phyloP scores from a whole-genome alignment of 2,797 vertebrate genomes.

The Odontamblyopus rebecca region DNA sequence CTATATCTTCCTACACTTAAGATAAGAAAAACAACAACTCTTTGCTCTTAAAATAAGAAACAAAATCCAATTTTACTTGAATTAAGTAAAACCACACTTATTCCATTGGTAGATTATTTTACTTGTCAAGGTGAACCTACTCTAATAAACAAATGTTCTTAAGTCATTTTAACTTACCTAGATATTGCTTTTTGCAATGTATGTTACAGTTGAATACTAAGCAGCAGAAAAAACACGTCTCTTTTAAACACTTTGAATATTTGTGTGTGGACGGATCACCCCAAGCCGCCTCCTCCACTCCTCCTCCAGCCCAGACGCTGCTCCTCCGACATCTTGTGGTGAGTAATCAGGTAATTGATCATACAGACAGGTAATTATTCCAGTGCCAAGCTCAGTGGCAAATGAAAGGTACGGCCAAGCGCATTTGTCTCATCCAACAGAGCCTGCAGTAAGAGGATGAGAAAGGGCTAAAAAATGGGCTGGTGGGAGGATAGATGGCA shows the following conservation, averaged over 20 bases:
- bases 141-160: too few relatives aligned
- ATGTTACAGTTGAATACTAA: too few relatives aligned
- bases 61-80: too few relatives aligned
- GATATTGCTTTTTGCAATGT: too few relatives aligned
- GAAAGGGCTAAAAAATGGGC: slow-evolving; percentile 58
- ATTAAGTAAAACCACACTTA: background rate
- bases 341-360: slow-evolving; percentile 84
- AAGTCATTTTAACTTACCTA: too few relatives aligned
- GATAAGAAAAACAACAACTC: too few relatives aligned
- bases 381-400: slow-evolving; percentile 74
- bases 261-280: slow-evolving; percentile 26
- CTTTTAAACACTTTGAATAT: slow-evolving; percentile 15
- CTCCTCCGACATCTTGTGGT: slow-evolving; percentile 69
- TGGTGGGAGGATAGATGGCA: slow-evolving; percentile 52
- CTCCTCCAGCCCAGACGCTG: slow-evolving; percentile 23
- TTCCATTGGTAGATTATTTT: too few relatives aligned
- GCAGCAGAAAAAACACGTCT: too few relatives aligned
- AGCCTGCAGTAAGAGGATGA: slow-evolving; percentile 64
- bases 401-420: slow-evolving; percentile 72
- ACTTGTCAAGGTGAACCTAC: too few relatives aligned
- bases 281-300: slow-evolving; percentile 34
- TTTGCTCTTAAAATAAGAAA: too few relatives aligned
- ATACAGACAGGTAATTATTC: slow-evolving; percentile 83
- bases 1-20: too few relatives aligned
- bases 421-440: slow-evolving; percentile 69